Conservation (phyloP, 2,888 invertebrate species). For the Anorthoa munda region DNA sequence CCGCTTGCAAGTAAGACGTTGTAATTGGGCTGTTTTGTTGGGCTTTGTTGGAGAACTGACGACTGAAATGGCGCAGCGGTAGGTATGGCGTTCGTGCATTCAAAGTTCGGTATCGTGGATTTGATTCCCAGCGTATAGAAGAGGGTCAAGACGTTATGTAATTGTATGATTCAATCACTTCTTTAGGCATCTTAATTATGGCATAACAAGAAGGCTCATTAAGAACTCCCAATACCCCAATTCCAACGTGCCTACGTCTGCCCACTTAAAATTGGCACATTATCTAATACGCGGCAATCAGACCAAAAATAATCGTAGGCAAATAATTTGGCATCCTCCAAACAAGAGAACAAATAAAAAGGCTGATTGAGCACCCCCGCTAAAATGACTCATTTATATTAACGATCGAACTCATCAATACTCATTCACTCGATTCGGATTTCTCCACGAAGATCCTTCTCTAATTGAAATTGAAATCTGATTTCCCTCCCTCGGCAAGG, state of each 20-base stretch:
- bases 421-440: conserved; percentile 85
- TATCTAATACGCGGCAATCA: conserved; percentile 41
- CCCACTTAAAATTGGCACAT: conserved; percentile 46
- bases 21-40: conserved; percentile 58
- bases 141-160: neutral
- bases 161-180: neutral
- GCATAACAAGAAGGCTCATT: conserved; percentile 38
- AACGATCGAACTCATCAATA: conserved; percentile 89
- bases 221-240: conserved; percentile 26
- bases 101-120: neutral
- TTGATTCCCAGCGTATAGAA: neutral
- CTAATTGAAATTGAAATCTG: conserved; percentile 91
- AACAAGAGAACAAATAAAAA: conserved; percentile 76
- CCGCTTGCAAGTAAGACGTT: conserved; percentile 52
- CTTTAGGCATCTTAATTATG: neutral
- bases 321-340: conserved; percentile 66
- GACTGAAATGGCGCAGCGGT: conserved; percentile 11
- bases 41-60: conserved; percentile 5
- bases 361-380: conserved; percentile 80
- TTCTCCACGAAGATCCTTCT: conserved; percentile 87
- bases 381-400: conserved; percentile 87
- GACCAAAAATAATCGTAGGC: conserved; percentile 54
- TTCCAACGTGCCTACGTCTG: conserved; percentile 35
- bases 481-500: conserved; percentile 84
- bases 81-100: neutral